Evolutionary conservation across 2,113 vertebrate species (phyloP).

Genomic region (Donacobius atricapilla): DNA sequence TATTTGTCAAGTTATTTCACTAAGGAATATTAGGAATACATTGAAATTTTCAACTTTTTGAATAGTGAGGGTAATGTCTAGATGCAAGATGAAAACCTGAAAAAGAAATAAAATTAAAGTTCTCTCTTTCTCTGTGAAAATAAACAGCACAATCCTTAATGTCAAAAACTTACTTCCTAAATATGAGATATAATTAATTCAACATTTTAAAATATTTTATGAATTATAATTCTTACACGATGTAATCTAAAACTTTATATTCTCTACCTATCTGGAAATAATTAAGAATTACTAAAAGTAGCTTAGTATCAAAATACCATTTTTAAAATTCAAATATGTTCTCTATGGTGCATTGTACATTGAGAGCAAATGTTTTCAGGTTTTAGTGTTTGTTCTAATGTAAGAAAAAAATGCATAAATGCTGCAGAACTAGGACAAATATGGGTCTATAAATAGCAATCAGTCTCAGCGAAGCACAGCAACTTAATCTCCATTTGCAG

Average conservation of each 20-base stretch:
- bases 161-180: not conserved
- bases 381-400: slow-evolving; percentile 40
- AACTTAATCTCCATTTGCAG: slow-evolving; percentile 46
- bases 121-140: not conserved
- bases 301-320: not conserved
- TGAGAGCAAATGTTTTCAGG: not conserved
- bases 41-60: not conserved
- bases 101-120: not conserved
- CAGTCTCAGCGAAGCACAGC: slow-evolving; percentile 41
- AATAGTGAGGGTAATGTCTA: not conserved
- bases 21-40: not conserved
- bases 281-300: not conserved
- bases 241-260: not conserved
- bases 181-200: not conserved
- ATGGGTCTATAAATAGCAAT: slow-evolving; percentile 45
- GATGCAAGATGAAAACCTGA: not conserved
- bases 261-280: not conserved
- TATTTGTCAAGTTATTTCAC: not conserved
- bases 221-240: not conserved
- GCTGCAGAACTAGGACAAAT: slow-evolving; percentile 54
- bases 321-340: not conserved
- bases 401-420: slow-evolving; percentile 27
- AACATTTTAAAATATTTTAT: not conserved
- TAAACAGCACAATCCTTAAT: not conserved
- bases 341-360: not conserved